Conservation (phyloP, 2,888 invertebrate genomes). For the Unio delphinus region DNA sequence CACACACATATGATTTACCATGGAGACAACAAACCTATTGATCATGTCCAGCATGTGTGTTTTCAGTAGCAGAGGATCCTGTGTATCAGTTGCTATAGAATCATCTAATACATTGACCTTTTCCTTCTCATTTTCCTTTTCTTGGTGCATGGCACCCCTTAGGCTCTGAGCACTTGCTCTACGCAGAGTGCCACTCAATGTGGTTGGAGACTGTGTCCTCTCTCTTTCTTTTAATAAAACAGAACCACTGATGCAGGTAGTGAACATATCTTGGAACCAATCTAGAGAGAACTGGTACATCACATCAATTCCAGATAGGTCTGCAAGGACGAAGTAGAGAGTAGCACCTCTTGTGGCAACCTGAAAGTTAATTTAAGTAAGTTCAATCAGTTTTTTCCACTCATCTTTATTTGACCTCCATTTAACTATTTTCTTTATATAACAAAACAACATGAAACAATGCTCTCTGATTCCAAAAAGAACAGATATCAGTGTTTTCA, state of each 20-base stretch:
- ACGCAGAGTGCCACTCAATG: constrained; percentile 32
- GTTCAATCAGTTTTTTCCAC: neutral
- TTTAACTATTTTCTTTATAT: too few relatives aligned
- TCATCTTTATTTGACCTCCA: too few relatives aligned
- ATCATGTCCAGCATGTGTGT: constrained; percentile 62
- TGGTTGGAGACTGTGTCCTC: constrained; percentile 11
- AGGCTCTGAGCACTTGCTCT: constrained; percentile 26
- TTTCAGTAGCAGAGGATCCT: constrained; percentile 45
- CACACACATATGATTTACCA: too few relatives aligned
- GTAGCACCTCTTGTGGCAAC: constrained; percentile 71
- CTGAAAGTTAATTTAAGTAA: constrained; percentile 34
- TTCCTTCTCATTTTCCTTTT: constrained; percentile 4
- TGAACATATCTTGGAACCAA: constrained; percentile 70
- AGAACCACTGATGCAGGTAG: constrained; percentile 58
- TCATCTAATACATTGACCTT: constrained; percentile 7
- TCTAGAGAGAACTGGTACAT: constrained; percentile 72
- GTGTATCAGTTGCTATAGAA: constrained; percentile 12
- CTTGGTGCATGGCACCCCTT: constrained; percentile 10
- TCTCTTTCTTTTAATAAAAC: constrained; percentile 26
- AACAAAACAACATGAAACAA: too few relatives aligned
- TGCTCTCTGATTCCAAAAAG: too few relatives aligned
- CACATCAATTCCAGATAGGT: constrained; percentile 67
- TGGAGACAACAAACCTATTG: constrained; percentile 20
- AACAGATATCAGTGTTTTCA: too few relatives aligned
- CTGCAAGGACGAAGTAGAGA: constrained; percentile 69